A percentile compares a stretch with the other conserved stretches of the same genome.
Evolutionary conservation across 1,140 invertebrate genomes (phyloP).

Genomic region (Chrysopa pallens): DNA sequence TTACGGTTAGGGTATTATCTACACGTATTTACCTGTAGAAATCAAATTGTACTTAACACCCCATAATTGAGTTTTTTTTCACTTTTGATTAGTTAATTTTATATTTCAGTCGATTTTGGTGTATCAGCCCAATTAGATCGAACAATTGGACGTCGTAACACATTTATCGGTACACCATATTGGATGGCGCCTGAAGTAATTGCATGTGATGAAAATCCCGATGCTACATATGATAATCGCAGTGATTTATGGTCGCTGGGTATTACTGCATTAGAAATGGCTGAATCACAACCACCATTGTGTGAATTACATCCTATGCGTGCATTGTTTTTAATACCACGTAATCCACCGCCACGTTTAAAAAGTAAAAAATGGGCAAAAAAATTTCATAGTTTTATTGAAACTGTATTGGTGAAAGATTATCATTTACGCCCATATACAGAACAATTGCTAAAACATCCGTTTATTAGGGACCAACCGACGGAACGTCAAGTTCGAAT

Average conservation of each 20-base stretch:
- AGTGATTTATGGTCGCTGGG: conserved; percentile 97
- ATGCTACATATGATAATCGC: conserved; percentile 98
- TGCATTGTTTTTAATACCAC: conserved; percentile 92
- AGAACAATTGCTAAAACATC: conserved; percentile 91
- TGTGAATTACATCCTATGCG: conserved; percentile 99
- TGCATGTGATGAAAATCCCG: conserved; percentile 98
- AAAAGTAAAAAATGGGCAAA: conserved; percentile 98
- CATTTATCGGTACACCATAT: conserved; percentile 98
- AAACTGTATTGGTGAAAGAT: conserved; percentile 86
- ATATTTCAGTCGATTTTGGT: conserved; percentile 87
- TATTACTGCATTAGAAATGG: conserved; percentile 99
- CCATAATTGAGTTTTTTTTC: too few relatives aligned
- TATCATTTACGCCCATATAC: conserved; percentile 97
- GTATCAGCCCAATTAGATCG: conserved; percentile 98
- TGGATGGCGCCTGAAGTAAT: conserved; percentile 99
- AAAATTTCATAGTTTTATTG: conserved; percentile 85
- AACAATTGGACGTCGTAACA: conserved; percentile 96
- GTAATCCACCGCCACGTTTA: conserved; percentile 89
- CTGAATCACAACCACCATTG: conserved; percentile 95
- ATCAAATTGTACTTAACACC: too few relatives aligned
- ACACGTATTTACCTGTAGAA: too few relatives aligned
- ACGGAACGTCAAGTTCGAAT: conserved; percentile 95
- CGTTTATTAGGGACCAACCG: conserved; percentile 95
- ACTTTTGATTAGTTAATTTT: too few relatives aligned
- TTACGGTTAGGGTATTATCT: too few relatives aligned